Evolutionary conservation across 2,113 vertebrate genomes (phyloP), one percentile per base, ranked within the genome.

Genomic region (Smithornis capensis): DNA sequence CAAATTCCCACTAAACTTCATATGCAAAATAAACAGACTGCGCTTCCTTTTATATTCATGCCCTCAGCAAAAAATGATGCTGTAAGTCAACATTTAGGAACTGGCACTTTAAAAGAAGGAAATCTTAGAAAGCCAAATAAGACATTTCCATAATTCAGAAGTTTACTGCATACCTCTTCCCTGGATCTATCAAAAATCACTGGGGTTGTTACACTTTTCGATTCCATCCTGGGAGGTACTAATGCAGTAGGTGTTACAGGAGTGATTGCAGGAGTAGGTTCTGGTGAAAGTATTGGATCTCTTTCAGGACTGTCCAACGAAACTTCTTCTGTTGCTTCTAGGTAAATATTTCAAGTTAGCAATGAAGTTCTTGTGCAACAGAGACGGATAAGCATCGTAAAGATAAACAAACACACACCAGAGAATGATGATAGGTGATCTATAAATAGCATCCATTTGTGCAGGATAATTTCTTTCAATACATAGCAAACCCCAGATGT

Each of bases 271-370:
- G 99, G 99, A 63, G 99, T 99, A 56, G 99, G 98, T 22, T 99
- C 99, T 44, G 99, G 98, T 5, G 99, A 99, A 47, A 99, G 97
- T 69, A 99, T 98, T 19, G 98, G 98, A 50, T 99, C 99, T 60
- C 99, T 98, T 97, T 99, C 99, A 0, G 99, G 99, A 97, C 99
- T 99, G 96, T 99, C 99, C 98, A 99, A 87, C 10, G 99, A 99
- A 71, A 99, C 99, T 95, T 99, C 99, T 96, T 99, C 99, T 87
- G 99, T 99, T 50, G 99, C 99, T 97, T 99, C 99, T 99, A 91
- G 31, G 96, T n/a, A 94, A 63, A 96, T 31, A 95, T 82, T 89
- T 78, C 57, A 71, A 92, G 71, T 97, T 83, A 97, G 84, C 31
- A 89, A 90, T 62, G 23, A 68, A 68, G 7, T 42, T 79, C 62